These are phyloP conservation scores for Lepas anatifera DNA, from an alignment of 2,888 invertebrate species.

Conservation along the genomic window DNA sequence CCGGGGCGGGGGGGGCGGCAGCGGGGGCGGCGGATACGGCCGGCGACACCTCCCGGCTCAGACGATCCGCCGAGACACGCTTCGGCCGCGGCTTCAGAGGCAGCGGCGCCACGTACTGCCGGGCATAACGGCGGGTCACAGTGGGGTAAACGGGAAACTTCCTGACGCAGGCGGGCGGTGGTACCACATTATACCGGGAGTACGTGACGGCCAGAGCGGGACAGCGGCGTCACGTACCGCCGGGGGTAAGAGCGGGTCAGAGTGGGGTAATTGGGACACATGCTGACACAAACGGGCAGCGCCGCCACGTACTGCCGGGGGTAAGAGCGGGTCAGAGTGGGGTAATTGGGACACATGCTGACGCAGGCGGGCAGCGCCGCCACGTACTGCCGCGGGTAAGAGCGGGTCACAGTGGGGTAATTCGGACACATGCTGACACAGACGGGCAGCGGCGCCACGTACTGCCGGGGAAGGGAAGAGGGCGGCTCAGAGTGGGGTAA, in stretches of 20 bases:
- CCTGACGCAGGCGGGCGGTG: background rate
- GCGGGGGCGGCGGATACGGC: background rate
- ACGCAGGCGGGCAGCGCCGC: slow-evolving; percentile 1
- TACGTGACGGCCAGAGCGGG: too few relatives aligned
- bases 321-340: too few relatives aligned
- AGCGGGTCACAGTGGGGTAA: too few relatives aligned
- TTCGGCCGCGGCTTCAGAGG: background rate
- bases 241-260: too few relatives aligned
- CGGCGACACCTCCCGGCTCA: background rate
- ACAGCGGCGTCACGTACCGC: too few relatives aligned
- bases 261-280: too few relatives aligned
- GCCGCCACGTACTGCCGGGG: background rate
- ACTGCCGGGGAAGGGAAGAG: too few relatives aligned
- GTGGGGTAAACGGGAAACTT: too few relatives aligned
- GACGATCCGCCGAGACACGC: background rate
- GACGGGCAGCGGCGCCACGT: too few relatives aligned
- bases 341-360: too few relatives aligned
- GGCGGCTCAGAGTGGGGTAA: too few relatives aligned
- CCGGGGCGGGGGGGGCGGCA: background rate
- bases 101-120: slow-evolving; percentile 1
- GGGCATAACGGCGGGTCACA: background rate
- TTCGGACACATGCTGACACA: background rate
- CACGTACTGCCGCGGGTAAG: background rate
- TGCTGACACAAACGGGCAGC: background rate
- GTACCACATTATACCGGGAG: too few relatives aligned